Evolutionary conservation across 2,113 vertebrate species (phyloP), one percentile per base, ranked within the genome.

Genomic region (Pygathrix nemaeus): DNA sequence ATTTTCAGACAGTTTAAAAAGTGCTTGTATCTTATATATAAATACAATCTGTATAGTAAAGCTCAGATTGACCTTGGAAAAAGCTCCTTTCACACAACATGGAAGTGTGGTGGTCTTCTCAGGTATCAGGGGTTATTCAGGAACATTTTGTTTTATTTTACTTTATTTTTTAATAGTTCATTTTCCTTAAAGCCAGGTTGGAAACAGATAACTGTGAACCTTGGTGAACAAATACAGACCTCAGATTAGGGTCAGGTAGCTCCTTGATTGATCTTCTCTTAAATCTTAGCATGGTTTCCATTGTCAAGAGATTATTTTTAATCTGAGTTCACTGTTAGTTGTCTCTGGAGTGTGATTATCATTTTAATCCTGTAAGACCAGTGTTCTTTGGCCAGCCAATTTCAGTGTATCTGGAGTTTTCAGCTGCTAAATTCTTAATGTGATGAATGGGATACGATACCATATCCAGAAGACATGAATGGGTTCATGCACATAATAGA

Each of bases 181-280:
- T 93, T 94, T 97, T 97, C 25, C 45, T 84, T 73, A 81, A 91
- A 98, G 98, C 99, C 92, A 99, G 98, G 98, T 99, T 99, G 98
- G 99, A 99, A 99, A 97, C 98, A 99, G 98, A 99, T 99, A 98
- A 99, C 99, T 40, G 98, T 99, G 73, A 90, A 55, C 23, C 9
- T 80, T 83, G 57, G 43, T 92, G 99, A 99, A 95, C 98, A 99
- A 98, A 99, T 97, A 99, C 98, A 98, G 99, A 99, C 93, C 98
- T 99, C 92, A 98, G 99, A 99, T 99, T 98, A 99, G 97, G 99
- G 99, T 98, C 99, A 99, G 85, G 97, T 96, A 92, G 95, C 94
- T 97, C 55, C 87, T 93, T 97, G 94, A 97, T 35, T n/a, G 1
- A 59, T 75, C 32, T 86, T 98, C 40, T 98, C 96, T 97, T 97